Evolutionary conservation across 2,888 invertebrate species (phyloP), one percentile per base, ranked within the genome.

Genomic region (Synanthedon andrenaeformis): DNA sequence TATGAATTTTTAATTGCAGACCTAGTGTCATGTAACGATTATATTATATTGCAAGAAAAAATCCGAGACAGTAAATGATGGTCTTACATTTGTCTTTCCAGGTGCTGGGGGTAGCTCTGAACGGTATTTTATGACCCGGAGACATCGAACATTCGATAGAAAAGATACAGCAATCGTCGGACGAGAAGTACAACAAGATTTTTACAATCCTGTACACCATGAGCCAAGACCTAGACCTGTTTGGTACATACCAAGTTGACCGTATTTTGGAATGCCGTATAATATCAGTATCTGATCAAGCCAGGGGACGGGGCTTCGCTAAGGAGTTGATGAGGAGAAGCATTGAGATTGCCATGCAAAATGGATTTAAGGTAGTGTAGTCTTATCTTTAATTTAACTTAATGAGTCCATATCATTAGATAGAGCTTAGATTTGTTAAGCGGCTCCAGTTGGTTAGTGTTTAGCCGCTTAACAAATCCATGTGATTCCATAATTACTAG

Each of bases 181-280:
- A 94, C 72, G 89, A 90, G 55, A 92, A 92, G 66, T 95, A 92
- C 75, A 92, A 92, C 73, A 92, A 91, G 74, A 94, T 95, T 62
- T 94, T 95, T 71, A 91, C 91, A 52, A 89, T 95, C 58, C 87
- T 95, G 17, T 92, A 94, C 79, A 89, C 89, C 50, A 89, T 92
- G 52, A 94, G 92, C 74, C 89, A 90, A 52, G 90, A 91, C 60
- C 70, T 92, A 56, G 91, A 94, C 73, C 81, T 95, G 17, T 95
- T 94, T 70, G 80, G 69, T 42, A 76, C 64, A 6, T 93, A 91
- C 73, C 72, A 89, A 58, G 91, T 93, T 51, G 91, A 93, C 17
- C 89, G 91, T 63, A 89, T 94, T 51, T 91, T 95, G 69, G 95
- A 95, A 80, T 90, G 94, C 63, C 89, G 95, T 57, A 95, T 95